Percentiles rank a stretch among this genome's conserved stretches.
Conservation (phyloP, 2,113 vertebrate species). For the Nycticryphes semicollaris region DNA sequence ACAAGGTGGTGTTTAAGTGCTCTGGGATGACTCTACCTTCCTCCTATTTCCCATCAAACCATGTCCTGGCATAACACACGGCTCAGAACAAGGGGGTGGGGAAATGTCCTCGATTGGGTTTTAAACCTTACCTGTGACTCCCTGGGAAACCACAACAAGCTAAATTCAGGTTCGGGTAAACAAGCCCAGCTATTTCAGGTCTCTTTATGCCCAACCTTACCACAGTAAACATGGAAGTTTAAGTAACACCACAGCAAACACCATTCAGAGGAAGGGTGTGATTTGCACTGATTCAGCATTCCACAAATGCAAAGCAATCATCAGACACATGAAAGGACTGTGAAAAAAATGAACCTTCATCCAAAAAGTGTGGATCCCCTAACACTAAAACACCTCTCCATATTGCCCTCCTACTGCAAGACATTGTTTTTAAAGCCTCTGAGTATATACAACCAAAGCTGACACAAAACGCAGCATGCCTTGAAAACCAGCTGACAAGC, state of each 20-base stretch:
- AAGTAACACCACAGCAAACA: not conserved
- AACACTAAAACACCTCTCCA: not conserved
- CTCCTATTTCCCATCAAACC: not conserved
- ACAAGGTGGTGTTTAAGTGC: not conserved
- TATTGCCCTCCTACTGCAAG: not conserved
- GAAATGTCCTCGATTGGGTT: not conserved
- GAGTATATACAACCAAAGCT: not conserved
- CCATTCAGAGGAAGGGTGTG: not conserved
- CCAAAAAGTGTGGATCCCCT: not conserved
- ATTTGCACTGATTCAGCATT: not conserved
- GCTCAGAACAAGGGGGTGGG: accelerated
- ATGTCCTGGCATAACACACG: not conserved
- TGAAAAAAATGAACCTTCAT: not conserved
- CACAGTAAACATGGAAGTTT: not conserved
- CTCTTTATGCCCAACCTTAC: not conserved
- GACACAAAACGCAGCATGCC: not conserved
- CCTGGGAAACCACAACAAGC: not conserved
- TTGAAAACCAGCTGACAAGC: not conserved
- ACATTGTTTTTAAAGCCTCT: not conserved
- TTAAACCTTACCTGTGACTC: not conserved
- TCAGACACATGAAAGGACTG: not conserved
- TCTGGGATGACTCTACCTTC: not conserved
- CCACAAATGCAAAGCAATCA: not conserved
- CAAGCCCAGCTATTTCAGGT: not conserved
- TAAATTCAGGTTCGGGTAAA: not conserved